phyloP scores from a whole-genome alignment of 92 coral and sea anemone genomes.

The Hydrozoanthus gracilis region DNA sequence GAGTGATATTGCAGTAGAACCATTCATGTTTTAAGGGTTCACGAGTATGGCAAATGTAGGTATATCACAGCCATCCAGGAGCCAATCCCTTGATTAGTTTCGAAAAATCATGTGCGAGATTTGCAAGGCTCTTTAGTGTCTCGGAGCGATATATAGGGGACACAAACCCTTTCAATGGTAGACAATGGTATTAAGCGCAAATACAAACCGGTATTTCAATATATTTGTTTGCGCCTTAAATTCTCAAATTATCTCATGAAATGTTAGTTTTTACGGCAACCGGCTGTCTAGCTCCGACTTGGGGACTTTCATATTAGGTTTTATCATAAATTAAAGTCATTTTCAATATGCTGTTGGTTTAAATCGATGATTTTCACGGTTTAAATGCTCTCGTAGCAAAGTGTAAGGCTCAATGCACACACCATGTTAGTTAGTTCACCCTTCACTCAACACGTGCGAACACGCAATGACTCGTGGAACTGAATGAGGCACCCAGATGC shows the following conservation, averaged over 20 bases:
- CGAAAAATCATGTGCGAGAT: background rate
- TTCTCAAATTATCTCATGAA: background rate
- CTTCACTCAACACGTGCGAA: conserved; percentile 1
- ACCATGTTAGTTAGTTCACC: background rate
- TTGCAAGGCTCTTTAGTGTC: background rate
- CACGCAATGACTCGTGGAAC: background rate
- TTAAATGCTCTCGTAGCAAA: background rate
- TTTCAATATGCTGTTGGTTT: background rate
- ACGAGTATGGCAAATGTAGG: background rate
- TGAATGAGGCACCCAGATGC: too few relatives aligned
- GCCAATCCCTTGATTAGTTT: background rate
- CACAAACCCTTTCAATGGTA: background rate
- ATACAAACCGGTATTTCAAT: background rate
- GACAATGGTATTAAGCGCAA: background rate
- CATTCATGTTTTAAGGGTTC: background rate
- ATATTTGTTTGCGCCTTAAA: background rate
- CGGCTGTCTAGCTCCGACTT: background rate
- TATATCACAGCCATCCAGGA: background rate
- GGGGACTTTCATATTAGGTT: background rate
- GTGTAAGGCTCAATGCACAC: conserved; percentile 24
- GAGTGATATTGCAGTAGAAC: background rate
- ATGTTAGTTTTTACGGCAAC: background rate
- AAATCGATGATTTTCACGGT: conserved; percentile 17
- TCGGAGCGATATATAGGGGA: background rate
- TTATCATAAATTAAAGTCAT: background rate